Evolutionary conservation across 1,140 invertebrate species (phyloP).

Genomic region (Pogonomyrmex californicus): DNA sequence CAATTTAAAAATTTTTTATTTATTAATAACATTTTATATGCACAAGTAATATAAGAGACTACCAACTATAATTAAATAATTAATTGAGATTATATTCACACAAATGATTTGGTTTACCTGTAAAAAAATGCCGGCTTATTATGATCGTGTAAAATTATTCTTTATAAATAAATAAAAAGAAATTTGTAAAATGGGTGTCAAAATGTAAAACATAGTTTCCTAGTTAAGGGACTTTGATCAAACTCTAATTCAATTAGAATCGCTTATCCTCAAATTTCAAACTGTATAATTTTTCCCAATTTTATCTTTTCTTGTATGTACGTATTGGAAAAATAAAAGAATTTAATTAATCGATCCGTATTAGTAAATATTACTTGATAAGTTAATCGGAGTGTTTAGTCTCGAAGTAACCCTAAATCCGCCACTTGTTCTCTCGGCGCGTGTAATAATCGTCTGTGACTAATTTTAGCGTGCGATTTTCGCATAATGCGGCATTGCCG

Average conservation of each 20-base stretch:
- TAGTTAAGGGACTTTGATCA: not conserved
- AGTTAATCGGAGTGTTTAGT: not conserved
- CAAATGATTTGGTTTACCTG: not conserved
- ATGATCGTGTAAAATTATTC: not conserved
- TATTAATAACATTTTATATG: not conserved
- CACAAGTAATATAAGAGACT: not conserved
- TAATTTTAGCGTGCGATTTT: slow-evolving; percentile 80
- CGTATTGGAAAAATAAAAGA: not conserved
- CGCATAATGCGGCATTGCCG: slow-evolving; percentile 74
- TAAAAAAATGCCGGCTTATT: not conserved
- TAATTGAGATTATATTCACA: not conserved
- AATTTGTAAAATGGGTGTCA: not conserved
- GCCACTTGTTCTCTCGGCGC: slow-evolving; percentile 8
- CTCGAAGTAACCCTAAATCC: slow-evolving; percentile 17
- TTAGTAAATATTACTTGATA: not conserved
- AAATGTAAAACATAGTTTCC: too few relatives aligned
- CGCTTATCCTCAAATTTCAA: not conserved
- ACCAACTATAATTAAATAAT: not conserved
- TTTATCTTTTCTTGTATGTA: not conserved
- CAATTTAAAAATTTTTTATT: too few relatives aligned
- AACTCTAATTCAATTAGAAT: not conserved
- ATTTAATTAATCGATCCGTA: too few relatives aligned
- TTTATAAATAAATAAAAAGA: not conserved
- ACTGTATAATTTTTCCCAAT: not conserved
- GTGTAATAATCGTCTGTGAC: slow-evolving; percentile 74